Evolutionary conservation across 92 coral and sea anemone genomes (phyloP), one percentile per base, ranked within the genome.

Genomic region (Blastomussa wellsi): DNA sequence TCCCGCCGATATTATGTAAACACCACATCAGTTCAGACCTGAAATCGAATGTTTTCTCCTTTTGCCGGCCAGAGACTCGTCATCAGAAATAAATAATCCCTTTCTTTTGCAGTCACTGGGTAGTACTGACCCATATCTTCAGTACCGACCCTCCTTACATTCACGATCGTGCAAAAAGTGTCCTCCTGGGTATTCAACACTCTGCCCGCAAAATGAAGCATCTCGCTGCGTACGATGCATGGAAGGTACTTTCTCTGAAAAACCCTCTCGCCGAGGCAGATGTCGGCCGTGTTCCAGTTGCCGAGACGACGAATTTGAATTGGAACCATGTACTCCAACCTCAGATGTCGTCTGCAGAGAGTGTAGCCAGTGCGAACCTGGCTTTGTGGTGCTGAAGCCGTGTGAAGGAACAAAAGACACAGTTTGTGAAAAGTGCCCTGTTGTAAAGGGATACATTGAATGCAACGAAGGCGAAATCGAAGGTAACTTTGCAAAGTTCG

Each of bases 201-300:
- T 20, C 32, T 85, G 88, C 67, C 29, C 37, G 2, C 70, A 37
- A 68, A 51, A 49, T 47, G 78, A 6, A 77, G 24, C 32, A 33
- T 20, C 71, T 1, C 38, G 77, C 14, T 85, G 88, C 66, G 74
- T 36, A 24, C 75, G 11, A 20, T 85, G 88, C 57, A 10, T 4
- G 10, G 24, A 48, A 24, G 88, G 83, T 0, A 51, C 69, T 3
- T 85, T 9, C 70, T 48, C 77, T 0, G 6, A 39, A 4, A 60
- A 85, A 53, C 14, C 5, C 19, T 77, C 88, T 1, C 88, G 78
- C n/a, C 41, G 26, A 14, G 19, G 15, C 42, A 37, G 36, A 13
- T 85, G 88, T 72, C 35, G 41, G 83, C 88, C 69, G 0, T 85
- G 88, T 78, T 48, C 83, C 22, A 24, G 69, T 15, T 85, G 88